These are phyloP conservation scores for Ophion costatus DNA, from an alignment of 2,888 invertebrate genomes.

Conservation along the genomic window DNA sequence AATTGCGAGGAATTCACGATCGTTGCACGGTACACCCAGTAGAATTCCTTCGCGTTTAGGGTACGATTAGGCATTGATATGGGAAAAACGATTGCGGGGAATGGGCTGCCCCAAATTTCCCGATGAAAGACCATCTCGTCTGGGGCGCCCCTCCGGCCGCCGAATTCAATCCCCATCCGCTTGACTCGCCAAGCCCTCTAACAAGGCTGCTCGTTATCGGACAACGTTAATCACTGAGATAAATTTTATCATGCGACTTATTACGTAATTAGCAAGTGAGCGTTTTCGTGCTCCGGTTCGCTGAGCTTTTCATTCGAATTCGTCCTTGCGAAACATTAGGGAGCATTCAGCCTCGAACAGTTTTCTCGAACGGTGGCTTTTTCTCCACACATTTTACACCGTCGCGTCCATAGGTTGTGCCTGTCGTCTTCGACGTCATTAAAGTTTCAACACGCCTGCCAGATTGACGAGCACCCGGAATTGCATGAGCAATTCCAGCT, in stretches of 20 bases:
- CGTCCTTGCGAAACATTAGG: neutral
- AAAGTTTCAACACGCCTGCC: too few species aligned
- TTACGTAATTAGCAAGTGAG: slow-evolving; percentile 24
- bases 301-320: neutral
- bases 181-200: neutral
- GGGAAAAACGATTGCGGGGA: neutral
- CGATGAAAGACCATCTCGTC: slow-evolving; percentile 11
- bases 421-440: too few species aligned
- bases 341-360: too few species aligned
- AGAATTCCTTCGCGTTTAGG: too few species aligned
- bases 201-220: slow-evolving; percentile 37
- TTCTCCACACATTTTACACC: too few species aligned
- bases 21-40: too few species aligned
- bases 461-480: neutral
- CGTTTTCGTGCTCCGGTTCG: neutral
- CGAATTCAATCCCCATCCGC: slow-evolving; percentile 8
- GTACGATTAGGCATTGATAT: too few species aligned
- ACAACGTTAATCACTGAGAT: neutral
- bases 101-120: slow-evolving; percentile 46
- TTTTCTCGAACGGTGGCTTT: too few species aligned
- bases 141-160: neutral
- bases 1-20: too few species aligned
- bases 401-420: too few species aligned
- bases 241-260: slow-evolving; percentile 9
- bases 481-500: neutral